Base-by-base conservation (phyloP, 37 sponge, comb jelly and placozoan species). In the Beroe forskalii region DNA sequence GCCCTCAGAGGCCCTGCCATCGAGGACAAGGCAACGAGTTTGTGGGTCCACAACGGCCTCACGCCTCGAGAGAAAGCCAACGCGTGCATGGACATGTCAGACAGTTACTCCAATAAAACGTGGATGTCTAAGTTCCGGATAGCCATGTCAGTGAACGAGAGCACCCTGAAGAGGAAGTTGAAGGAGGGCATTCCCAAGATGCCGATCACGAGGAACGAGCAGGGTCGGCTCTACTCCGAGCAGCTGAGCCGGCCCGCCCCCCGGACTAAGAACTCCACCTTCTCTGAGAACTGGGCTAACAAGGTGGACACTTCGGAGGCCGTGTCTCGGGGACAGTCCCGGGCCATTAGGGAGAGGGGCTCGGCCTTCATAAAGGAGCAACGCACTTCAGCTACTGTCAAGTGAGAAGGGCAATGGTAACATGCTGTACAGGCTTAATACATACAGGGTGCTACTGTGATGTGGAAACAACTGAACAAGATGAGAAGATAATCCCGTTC, bases 111-210 rank as follows among this genome's bases (percentile, higher is more conserved):
- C 55, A 41, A 44, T 3, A 80, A 80, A 80, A 80, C 86, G 8
- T 80, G 86, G 86, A 80, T 80, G 86, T 44, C 86, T 44, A 80
- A 44, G 40, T 80, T 80, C 35, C 40, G 86, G 40, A 80, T 80
- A 41, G 86, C 86, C 24, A 35, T 80, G 43, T 80, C 86, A 38
- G 86, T 80, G 40, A 80, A 80, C 42, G 86, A 80, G 86, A 80
- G 86, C 31, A 80, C 86, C n/a, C 40, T 80, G 55, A 80, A 80
- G 86, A 80, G 86, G 30, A 80, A 80, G 30, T 37, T 80, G 17
- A 80, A 80, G 40, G 86, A 80, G 48, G 86, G 55, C 1, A 80
- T 23, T 9, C 86, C 86, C 6, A n/a, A 6, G 55, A 4, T 38
- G 12, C 86, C 86, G 12, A 44, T 43, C 86, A 42, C 86, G 9